Base-by-base conservation (phyloP, 2,888 invertebrate genomes). In the Drosophila hamatofila region DNA sequence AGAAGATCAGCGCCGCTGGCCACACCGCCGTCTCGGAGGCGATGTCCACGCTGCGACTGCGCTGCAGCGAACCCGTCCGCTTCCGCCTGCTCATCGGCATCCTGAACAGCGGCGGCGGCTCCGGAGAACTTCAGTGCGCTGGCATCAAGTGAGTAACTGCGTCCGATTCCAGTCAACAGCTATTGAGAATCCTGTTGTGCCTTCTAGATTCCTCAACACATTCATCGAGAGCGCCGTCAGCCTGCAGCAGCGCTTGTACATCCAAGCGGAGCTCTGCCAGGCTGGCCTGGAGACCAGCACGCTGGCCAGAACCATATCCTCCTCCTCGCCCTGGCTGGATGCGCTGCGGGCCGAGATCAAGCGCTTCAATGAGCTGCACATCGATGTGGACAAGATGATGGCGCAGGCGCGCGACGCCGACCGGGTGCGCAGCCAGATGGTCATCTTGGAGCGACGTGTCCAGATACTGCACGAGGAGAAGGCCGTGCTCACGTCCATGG, bases 31-130 rank as follows among this genome's bases (percentile, higher is more conserved):
- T 98, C 18, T 96, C 98, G 1, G 98, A 98, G 92, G 97, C 98
- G 0, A 94, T 98, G 78, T 97, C 98, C 0, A 97, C 98, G 0
- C 94, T 98, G 59, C 94, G 98, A 41, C 94, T 98, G 8, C 95
- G 97, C 68, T 97, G 97, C 91, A 98, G 97, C 5, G 98, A 98
- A 91, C 98, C 98, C 0, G 98, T 98, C 8, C 95, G 98, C 90
- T 98, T 98, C 93, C 95, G 98, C 71, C 96, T 98, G 91, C 94
- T 98, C 0, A 96, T 97, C 9, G 98, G 98, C 2, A 97, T 98
- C 95, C 94, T 98, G 67, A 96, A 96, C 85, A 97, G 97, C 63
- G 94, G 96, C 0, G 96, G 96, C 18, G 96, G 95, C 0, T 94
- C 95, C 0, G 95, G 95, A 0, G 96, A 96, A 74, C 93, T 97